These are phyloP conservation scores for Aplysia californica DNA, from an alignment of 1,140 invertebrate species.

Conservation along the genomic window DNA sequence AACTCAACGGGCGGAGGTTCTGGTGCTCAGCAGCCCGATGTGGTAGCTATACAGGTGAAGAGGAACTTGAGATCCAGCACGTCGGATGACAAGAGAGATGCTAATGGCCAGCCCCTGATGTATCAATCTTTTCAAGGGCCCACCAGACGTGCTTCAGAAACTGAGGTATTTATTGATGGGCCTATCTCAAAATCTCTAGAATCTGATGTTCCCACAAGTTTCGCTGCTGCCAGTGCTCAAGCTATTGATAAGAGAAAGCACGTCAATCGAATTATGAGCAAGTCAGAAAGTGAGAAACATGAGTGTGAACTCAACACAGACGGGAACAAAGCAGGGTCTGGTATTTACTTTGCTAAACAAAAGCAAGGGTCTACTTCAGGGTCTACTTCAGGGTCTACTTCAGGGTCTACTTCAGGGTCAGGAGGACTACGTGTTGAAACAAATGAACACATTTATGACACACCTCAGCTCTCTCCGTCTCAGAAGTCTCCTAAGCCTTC, in stretches of 20 bases:
- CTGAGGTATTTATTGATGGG: constrained; percentile 35
- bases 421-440: constrained; percentile 12
- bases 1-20: constrained; percentile 29
- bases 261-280: constrained; percentile 85
- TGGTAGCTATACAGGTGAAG: constrained; percentile 69
- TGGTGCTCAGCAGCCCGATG: constrained; percentile 59
- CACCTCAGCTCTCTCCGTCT: constrained; percentile 44
- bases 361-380: no score
- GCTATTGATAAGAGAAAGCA: constrained; percentile 71
- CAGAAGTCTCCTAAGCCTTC: constrained; percentile 38
- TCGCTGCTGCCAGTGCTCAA: constrained; percentile 23
- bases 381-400: background rate
- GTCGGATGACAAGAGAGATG: constrained; percentile 40
- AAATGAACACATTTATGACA: constrained; percentile 60
- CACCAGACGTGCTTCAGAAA: constrained; percentile 30
- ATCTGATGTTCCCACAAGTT: constrained; percentile 35
- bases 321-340: constrained; percentile 37
- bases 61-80: constrained; percentile 32
- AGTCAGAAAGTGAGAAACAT: constrained; percentile 60
- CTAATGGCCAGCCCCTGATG: constrained; percentile 73
- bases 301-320: constrained; percentile 51
- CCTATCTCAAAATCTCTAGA: constrained; percentile 40
- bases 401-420: background rate
- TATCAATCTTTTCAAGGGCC: constrained; percentile 76
- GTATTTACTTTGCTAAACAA: background rate